Conservation (phyloP, 2,797 vertebrate genomes). For the Gadopsis bispinosus region DNA sequence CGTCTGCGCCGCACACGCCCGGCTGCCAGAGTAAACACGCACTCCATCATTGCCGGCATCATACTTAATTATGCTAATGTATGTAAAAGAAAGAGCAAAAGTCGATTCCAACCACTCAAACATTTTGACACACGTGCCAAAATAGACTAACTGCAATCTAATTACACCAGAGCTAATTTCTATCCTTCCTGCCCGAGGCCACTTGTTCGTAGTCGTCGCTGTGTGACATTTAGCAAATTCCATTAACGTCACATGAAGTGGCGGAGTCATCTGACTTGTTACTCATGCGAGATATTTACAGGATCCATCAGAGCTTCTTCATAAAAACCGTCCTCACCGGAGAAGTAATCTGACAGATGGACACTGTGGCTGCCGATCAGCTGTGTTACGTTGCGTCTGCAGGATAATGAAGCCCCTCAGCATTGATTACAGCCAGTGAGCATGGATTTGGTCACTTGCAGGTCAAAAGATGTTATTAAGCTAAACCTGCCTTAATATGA, state of each 20-base stretch:
- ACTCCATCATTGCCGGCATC: constrained; percentile 50
- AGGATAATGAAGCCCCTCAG: neutral
- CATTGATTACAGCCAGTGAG: neutral
- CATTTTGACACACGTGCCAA: constrained; percentile 26
- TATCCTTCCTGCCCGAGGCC: constrained; percentile 22
- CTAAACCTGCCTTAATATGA: neutral
- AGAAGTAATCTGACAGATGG: neutral
- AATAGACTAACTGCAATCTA: constrained; percentile 43
- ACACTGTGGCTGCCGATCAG: neutral
- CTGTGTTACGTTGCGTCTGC: neutral
- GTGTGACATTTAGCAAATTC: constrained; percentile 50
- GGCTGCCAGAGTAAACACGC: constrained; percentile 35
- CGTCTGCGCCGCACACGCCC: too few species aligned
- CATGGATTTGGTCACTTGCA: neutral
- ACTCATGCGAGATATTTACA: constrained; percentile 23
- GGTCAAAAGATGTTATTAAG: too few species aligned
- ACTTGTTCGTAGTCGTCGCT: neutral
- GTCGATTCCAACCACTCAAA: constrained; percentile 43
- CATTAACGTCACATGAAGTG: constrained; percentile 47
- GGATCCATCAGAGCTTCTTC: constrained; percentile 14
- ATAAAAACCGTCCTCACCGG: neutral
- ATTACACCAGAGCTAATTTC: constrained; percentile 41
- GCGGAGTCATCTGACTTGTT: constrained; percentile 11
- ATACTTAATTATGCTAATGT: constrained; percentile 61
- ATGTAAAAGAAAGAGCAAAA: constrained; percentile 17